A percentile compares a stretch with the other conserved stretches of the same genome.
These are phyloP conservation scores for Phycodurus eques DNA, from an alignment of 2,113 vertebrate genomes.

Conservation along the genomic window DNA sequence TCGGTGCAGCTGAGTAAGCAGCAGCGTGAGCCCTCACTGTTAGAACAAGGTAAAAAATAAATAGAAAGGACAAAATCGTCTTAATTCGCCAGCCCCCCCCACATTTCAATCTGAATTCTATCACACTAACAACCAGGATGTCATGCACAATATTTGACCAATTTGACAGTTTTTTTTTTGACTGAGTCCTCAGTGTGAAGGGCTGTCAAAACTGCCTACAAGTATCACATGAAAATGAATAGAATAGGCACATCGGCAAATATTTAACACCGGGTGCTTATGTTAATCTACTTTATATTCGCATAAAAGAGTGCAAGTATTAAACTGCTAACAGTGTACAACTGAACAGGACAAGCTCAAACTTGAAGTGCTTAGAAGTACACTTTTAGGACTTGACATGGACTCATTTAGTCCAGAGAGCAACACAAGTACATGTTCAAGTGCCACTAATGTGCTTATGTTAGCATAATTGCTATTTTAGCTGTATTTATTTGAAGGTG, in stretches of 20 bases:
- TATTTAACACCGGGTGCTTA: not conserved
- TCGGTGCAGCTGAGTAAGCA: slow-evolving; percentile 63
- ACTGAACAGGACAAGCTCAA: too few relatives aligned
- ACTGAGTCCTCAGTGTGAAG: not conserved
- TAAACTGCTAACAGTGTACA: not conserved
- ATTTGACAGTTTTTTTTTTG: slow-evolving; percentile 15
- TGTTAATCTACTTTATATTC: not conserved
- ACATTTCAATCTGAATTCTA: slow-evolving; percentile 21
- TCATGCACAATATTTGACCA: slow-evolving; percentile 22
- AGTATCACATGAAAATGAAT: not conserved
- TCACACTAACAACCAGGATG: slow-evolving; percentile 16
- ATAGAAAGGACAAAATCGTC: not conserved
- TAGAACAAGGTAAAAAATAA: slow-evolving; percentile 41
- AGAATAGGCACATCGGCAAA: not conserved
- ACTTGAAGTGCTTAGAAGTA: not conserved
- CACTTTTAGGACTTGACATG: not conserved
- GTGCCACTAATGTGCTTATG: not conserved
- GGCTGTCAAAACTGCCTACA: not conserved
- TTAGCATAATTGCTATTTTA: not conserved
- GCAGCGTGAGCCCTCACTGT: slow-evolving; percentile 41
- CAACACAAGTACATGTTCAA: not conserved
- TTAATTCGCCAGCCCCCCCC: slow-evolving; percentile 11
- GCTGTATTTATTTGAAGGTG: not conserved
- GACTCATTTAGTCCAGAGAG: not conserved
- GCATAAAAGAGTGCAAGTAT: not conserved